A percentile compares a stretch with the other conserved stretches of the same genome.
phyloP scores from a whole-genome alignment of 1,140 invertebrate species.

The Heliothis virescens region DNA sequence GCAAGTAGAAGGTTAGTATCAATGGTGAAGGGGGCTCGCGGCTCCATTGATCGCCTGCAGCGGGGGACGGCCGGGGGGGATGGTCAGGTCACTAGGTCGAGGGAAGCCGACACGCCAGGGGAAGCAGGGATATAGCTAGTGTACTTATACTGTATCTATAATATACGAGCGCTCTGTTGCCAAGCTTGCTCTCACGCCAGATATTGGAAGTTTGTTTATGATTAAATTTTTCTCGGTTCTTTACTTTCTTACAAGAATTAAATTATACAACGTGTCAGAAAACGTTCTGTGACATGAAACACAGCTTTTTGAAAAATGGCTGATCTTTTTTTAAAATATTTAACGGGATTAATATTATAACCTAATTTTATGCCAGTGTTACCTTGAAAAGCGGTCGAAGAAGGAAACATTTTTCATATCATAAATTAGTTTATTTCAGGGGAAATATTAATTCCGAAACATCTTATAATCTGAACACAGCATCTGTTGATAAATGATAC shows the following conservation, averaged over 20 bases:
- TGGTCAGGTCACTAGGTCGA: constrained; percentile 70
- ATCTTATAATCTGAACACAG: too few relatives aligned
- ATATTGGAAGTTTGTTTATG: constrained; percentile 52
- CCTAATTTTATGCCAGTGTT: constrained; percentile 45
- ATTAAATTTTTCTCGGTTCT: constrained; percentile 53
- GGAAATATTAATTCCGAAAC: not conserved
- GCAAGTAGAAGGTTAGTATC: constrained; percentile 46
- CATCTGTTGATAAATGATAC: not conserved
- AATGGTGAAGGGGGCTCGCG: constrained; percentile 50
- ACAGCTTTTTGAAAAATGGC: constrained; percentile 50
- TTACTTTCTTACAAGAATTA: constrained; percentile 52
- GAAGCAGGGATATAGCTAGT: constrained; percentile 40
- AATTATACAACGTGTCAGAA: constrained; percentile 58
- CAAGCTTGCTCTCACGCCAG: constrained; percentile 49
- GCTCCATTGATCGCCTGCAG: constrained; percentile 69
- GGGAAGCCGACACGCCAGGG: constrained; percentile 52
- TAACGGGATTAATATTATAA: constrained; percentile 51
- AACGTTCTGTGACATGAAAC: constrained; percentile 54
- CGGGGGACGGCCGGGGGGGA: constrained; percentile 37
- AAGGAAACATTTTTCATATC: constrained; percentile 35
- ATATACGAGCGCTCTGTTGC: constrained; percentile 39
- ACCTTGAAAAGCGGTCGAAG: constrained; percentile 37
- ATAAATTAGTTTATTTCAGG: not conserved
- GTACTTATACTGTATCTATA: constrained; percentile 26
- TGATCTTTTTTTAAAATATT: constrained; percentile 43